These are phyloP conservation scores for Burhinus oedicnemus DNA, from an alignment of 2,113 vertebrate species.

Conservation along the genomic window DNA sequence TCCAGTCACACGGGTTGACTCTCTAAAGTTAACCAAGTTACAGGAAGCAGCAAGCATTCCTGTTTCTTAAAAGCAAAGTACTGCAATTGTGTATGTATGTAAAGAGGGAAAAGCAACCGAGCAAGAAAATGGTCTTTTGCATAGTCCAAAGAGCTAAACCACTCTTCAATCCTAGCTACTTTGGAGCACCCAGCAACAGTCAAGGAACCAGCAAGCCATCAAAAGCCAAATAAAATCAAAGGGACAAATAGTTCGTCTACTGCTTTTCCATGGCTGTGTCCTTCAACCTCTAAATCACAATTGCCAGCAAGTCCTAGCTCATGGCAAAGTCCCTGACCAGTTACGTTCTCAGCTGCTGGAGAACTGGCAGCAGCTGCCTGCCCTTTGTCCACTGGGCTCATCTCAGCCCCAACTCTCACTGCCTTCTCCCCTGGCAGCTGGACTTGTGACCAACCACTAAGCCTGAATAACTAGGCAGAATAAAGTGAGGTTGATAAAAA, in stretches of 20 bases:
- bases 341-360: background rate
- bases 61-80: background rate
- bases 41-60: background rate
- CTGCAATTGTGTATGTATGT: background rate
- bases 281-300: background rate
- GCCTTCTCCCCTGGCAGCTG: background rate
- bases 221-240: background rate
- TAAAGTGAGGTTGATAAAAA: background rate
- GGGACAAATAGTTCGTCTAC: background rate
- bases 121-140: background rate
- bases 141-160: background rate
- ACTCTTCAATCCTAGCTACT: background rate
- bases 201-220: background rate
- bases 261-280: background rate
- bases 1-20: background rate
- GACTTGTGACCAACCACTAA: background rate
- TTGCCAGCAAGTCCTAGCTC: background rate
- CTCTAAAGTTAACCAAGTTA: background rate
- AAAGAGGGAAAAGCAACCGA: background rate
- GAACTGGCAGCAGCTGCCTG: background rate
- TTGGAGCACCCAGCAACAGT: background rate
- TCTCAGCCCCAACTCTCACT: background rate
- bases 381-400: background rate
- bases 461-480: background rate
- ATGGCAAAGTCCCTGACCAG: fast-evolving